Conservation (phyloP, 2,113 vertebrate genomes). For the Nannobrachium achirus region DNA sequence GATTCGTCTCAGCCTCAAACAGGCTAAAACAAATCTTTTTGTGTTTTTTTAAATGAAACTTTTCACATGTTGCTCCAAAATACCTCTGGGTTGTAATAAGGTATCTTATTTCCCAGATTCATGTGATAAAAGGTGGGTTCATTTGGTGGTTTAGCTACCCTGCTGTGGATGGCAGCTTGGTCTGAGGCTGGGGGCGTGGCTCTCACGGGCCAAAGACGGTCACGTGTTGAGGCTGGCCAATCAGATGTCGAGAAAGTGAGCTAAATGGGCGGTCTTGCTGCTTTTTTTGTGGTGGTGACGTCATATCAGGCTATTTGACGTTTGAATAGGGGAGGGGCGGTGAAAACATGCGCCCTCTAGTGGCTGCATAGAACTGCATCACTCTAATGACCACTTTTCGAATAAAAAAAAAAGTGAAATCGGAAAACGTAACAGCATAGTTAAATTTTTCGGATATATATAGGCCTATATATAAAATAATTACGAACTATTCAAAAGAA, state of each 20-base stretch:
- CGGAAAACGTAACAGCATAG: too few relatives aligned
- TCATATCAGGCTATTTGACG: conserved; percentile 75
- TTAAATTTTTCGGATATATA: too few relatives aligned
- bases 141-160: background rate
- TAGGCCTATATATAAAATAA: too few relatives aligned
- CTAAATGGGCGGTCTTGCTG: conserved; percentile 70
- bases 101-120: conserved; percentile 1
- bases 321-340: too few relatives aligned
- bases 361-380: too few relatives aligned
- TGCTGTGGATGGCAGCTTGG: conserved; percentile 43
- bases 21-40: conserved; percentile 51
- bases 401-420: too few relatives aligned
- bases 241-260: conserved; percentile 71
- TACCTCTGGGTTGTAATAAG: background rate
- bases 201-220: conserved; percentile 13
- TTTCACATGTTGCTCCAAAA: too few relatives aligned
- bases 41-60: background rate
- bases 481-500: too few relatives aligned
- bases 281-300: conserved; percentile 21
- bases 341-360: too few relatives aligned
- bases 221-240: conserved; percentile 66
- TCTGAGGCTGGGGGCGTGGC: conserved; percentile 67
- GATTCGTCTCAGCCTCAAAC: conserved; percentile 30
- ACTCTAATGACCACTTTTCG: too few relatives aligned
- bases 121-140: conserved; percentile 9